phyloP scores from a whole-genome alignment of 2,888 invertebrate species.

The Troides helena region DNA sequence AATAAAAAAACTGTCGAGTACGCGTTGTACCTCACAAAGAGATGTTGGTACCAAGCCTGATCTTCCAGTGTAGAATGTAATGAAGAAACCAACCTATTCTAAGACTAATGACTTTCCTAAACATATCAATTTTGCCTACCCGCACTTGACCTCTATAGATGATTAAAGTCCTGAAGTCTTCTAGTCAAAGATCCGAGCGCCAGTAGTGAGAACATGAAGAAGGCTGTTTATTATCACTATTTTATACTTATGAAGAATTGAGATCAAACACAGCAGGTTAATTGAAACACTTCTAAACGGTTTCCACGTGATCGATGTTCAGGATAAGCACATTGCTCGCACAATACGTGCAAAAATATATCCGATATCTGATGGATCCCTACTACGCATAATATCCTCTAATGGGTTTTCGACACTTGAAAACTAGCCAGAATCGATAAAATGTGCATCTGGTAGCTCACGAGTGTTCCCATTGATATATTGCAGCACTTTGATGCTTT shows the following conservation, averaged over 20 bases:
- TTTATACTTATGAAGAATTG: background rate
- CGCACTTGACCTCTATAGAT: no score
- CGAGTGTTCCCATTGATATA: constrained; percentile 62
- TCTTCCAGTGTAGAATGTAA: no score
- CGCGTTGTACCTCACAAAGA: no score
- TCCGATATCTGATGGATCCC: constrained; percentile 56
- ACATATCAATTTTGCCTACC: no score
- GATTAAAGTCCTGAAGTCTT: no score
- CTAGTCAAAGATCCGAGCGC: no score
- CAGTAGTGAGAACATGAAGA: no score
- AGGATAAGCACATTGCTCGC: constrained; percentile 3
- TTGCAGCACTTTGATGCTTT: constrained; percentile 65
- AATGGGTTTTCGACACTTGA: constrained; percentile 76
- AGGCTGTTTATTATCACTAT: no score
- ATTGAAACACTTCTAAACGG: constrained; percentile 16
- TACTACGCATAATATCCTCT: constrained; percentile 65
- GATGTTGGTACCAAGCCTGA: no score
- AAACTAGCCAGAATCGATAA: constrained; percentile 77
- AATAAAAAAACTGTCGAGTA: no score
- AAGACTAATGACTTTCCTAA: no score
- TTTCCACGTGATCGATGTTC: constrained; percentile 7
- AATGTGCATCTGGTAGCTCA: constrained; percentile 70
- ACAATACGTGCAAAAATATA: constrained; percentile 48
- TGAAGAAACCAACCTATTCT: no score
- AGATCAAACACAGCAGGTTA: background rate